Percentiles rank a stretch among this genome's conserved stretches.
Evolutionary conservation across 2,797 vertebrate species (phyloP).

Genomic region (Fratercula arctica): DNA sequence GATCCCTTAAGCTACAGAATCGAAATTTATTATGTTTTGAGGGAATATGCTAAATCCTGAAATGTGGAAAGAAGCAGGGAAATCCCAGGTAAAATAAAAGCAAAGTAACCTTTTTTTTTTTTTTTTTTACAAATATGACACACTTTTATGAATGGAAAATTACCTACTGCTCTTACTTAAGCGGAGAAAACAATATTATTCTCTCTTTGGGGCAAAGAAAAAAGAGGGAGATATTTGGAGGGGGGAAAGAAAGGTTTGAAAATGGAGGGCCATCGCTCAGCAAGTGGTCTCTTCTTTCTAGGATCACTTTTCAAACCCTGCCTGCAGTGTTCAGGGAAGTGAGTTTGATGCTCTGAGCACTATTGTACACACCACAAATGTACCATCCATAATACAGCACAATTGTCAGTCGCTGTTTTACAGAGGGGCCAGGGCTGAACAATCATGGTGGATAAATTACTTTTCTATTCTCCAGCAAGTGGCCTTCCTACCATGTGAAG

Average conservation of each 20-base stretch:
- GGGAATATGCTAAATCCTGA: constrained; percentile 71
- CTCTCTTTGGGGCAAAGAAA: constrained; percentile 6
- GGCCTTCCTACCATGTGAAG: constrained; percentile 64
- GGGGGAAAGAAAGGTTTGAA: constrained; percentile 29
- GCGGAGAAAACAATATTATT: constrained; percentile 25
- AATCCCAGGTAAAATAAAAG: constrained; percentile 73
- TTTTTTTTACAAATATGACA: background rate
- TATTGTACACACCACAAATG: constrained; percentile 23
- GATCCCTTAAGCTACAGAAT: constrained; percentile 80
- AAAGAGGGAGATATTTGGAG: background rate
- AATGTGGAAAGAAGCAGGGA: constrained; percentile 62
- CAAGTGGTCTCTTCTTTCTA: constrained; percentile 24
- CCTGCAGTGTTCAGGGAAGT: constrained; percentile 35
- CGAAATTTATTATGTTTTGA: constrained; percentile 79
- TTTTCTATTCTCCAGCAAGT: constrained; percentile 62
- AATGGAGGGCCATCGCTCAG: constrained; percentile 35
- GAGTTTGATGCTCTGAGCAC: constrained; percentile 12
- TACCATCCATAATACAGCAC: constrained; percentile 63
- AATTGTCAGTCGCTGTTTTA: constrained; percentile 70
- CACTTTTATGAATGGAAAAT: constrained; percentile 36
- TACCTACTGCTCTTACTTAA: constrained; percentile 47
- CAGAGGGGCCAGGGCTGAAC: constrained; percentile 53
- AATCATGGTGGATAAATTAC: constrained; percentile 65
- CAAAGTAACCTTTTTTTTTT: constrained; percentile 17
- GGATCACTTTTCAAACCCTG: constrained; percentile 25